Evolutionary conservation across 2,888 invertebrate species (phyloP).

Genomic region (Amorpha juglandis): DNA sequence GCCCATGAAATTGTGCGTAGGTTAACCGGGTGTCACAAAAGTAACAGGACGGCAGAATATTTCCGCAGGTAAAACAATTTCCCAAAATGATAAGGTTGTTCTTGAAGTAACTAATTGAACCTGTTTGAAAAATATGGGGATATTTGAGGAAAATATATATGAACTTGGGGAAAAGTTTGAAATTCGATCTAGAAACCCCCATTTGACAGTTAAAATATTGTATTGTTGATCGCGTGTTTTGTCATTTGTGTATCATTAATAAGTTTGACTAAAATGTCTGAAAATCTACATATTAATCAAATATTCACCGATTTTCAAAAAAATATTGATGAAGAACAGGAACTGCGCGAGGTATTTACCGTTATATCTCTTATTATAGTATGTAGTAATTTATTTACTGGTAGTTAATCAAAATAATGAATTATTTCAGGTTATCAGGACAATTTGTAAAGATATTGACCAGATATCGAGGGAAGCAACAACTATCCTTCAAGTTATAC

Average conservation of each 20-base stretch:
- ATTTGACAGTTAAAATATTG: neutral
- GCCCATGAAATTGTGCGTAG: too few relatives aligned
- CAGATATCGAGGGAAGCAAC: conserved; percentile 90
- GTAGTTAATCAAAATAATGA: neutral
- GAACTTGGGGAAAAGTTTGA: too few relatives aligned
- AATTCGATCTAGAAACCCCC: too few relatives aligned
- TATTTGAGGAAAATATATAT: too few relatives aligned
- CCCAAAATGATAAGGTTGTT: too few relatives aligned
- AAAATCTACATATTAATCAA: conserved; percentile 31
- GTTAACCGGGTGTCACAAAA: too few relatives aligned
- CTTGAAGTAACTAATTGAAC: too few relatives aligned
- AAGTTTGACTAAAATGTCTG: conserved; percentile 24
- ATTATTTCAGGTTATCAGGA: conserved; percentile 86
- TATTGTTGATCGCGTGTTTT: too few relatives aligned
- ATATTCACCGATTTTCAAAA: conserved; percentile 89
- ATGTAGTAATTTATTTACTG: too few relatives aligned
- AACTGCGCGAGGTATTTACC: conserved; percentile 88
- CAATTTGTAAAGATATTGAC: conserved; percentile 89
- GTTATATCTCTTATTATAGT: neutral
- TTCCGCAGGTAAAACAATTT: too few relatives aligned
- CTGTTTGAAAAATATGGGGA: too few relatives aligned
- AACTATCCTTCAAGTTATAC: conserved; percentile 92
- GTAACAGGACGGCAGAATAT: too few relatives aligned
- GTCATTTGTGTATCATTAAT: neutral
- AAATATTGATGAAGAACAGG: conserved; percentile 90